Evolutionary conservation across 2,888 invertebrate genomes (phyloP).

Genomic region (Xanthorhoe spadicearia): DNA sequence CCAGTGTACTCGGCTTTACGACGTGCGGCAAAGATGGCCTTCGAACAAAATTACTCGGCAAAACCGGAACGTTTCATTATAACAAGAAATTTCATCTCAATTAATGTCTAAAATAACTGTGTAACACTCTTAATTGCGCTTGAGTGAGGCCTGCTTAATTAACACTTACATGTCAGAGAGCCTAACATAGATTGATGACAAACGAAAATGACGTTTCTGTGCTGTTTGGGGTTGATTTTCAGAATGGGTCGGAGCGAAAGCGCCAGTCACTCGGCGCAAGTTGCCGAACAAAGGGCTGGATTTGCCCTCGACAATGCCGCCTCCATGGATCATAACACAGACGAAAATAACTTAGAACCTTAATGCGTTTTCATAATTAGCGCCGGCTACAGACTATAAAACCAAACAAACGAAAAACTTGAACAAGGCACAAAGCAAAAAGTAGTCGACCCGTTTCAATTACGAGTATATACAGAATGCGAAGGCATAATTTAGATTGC

Average conservation of each 20-base stretch:
- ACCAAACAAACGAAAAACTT: neutral
- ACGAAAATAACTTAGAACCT: constrained; percentile 69
- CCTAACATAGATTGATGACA: constrained; percentile 85
- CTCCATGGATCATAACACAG: constrained; percentile 69
- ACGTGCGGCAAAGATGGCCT: constrained; percentile 67
- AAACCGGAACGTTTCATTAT: constrained; percentile 68
- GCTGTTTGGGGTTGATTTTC: constrained; percentile 69
- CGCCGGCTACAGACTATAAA: constrained; percentile 39
- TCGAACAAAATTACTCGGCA: constrained; percentile 71
- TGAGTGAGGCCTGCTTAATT: constrained; percentile 84
- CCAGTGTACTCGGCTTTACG: constrained; percentile 65
- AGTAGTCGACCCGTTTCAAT: neutral
- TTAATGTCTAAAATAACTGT: constrained; percentile 84
- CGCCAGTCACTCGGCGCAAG: constrained; percentile 76
- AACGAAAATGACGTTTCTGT: constrained; percentile 82
- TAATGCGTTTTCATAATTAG: constrained; percentile 83
- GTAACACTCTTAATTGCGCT: constrained; percentile 84
- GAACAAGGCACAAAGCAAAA: neutral
- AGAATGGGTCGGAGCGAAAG: constrained; percentile 65
- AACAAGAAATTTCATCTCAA: constrained; percentile 84
- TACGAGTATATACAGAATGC: neutral
- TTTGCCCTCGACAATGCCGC: constrained; percentile 61
- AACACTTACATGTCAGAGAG: constrained; percentile 83
- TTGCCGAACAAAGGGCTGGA: constrained; percentile 73
- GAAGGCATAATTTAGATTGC: too few relatives aligned